These are phyloP conservation scores for Drosophila lacteicornis DNA, from an alignment of 1,140 invertebrate species.

Conservation along the genomic window DNA sequence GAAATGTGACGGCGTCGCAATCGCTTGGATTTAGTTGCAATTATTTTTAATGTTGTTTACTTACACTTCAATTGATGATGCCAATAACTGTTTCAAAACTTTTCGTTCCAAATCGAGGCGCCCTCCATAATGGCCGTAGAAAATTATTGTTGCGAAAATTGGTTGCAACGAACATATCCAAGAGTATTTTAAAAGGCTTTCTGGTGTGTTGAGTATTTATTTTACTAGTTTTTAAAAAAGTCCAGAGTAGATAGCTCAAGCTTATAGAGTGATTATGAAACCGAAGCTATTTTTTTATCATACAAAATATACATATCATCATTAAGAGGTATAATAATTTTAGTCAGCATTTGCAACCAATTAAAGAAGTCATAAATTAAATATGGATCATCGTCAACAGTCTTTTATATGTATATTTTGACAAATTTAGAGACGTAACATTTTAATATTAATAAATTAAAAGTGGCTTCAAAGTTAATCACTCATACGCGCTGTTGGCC, in stretches of 20 bases:
- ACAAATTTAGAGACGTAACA: no score
- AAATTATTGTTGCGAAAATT: conserved; percentile 42
- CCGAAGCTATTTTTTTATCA: no score
- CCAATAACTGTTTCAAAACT: conserved; percentile 81
- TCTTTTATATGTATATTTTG: no score
- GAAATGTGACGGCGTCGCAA: conserved; percentile 80
- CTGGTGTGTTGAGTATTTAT: background rate
- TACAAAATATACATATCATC: no score
- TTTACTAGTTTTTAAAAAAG: background rate
- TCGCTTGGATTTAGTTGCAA: conserved; percentile 81
- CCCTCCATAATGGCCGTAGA: conserved; percentile 23
- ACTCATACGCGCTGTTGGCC: no score
- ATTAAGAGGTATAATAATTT: no score
- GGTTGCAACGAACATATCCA: conserved; percentile 24
- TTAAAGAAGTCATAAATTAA: no score
- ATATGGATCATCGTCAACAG: no score
- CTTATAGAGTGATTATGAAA: background rate
- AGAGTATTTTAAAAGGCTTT: conserved; percentile 6
- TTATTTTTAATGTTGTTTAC: conserved; percentile 84
- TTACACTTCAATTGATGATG: conserved; percentile 82
- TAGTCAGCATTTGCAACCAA: no score
- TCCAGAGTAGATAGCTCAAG: no score
- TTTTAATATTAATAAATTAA: no score
- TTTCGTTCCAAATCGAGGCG: conserved; percentile 68
- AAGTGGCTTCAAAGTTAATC: no score